These are phyloP conservation scores for Sebastes fasciatus DNA, from an alignment of 2,113 vertebrate species.

Conservation along the genomic window DNA sequence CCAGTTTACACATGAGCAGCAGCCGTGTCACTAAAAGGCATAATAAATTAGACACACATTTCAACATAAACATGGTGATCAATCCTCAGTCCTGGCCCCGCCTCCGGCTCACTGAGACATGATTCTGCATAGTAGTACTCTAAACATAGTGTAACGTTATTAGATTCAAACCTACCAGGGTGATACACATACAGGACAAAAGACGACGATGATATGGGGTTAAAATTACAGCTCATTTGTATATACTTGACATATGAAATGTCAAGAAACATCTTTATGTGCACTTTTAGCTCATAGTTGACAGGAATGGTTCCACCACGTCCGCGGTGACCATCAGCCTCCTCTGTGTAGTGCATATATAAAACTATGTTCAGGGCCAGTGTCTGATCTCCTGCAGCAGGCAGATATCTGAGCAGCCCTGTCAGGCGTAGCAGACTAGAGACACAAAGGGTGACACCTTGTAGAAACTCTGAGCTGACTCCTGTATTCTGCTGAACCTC, in stretches of 20 bases:
- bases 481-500: constrained; percentile 35
- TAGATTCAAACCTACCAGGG: constrained; percentile 37
- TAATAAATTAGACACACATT: constrained; percentile 38
- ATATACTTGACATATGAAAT: constrained; percentile 10
- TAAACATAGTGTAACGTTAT: constrained; percentile 26
- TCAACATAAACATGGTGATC: constrained; percentile 10
- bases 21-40: constrained; percentile 43
- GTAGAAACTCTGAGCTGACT: constrained; percentile 38
- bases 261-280: constrained; percentile 16
- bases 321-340: constrained; percentile 8
- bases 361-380: constrained; percentile 45
- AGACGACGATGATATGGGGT: constrained; percentile 37
- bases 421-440: constrained; percentile 33
- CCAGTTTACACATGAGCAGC: constrained; percentile 43
- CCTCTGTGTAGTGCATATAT: constrained; percentile 47
- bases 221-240: constrained; percentile 36
- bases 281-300: constrained; percentile 27
- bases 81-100: constrained; percentile 5
- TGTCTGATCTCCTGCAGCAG: constrained; percentile 39
- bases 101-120: constrained; percentile 21
- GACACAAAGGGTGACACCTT: constrained; percentile 40
- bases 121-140: constrained; percentile 56
- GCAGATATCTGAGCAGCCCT: constrained; percentile 37
- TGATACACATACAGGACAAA: constrained; percentile 29
- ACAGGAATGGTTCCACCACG: constrained; percentile 5